Evolutionary conservation across 2,888 invertebrate genomes (phyloP), one percentile per base, ranked within the genome.

Genomic region (Agonum fuliginosum): DNA sequence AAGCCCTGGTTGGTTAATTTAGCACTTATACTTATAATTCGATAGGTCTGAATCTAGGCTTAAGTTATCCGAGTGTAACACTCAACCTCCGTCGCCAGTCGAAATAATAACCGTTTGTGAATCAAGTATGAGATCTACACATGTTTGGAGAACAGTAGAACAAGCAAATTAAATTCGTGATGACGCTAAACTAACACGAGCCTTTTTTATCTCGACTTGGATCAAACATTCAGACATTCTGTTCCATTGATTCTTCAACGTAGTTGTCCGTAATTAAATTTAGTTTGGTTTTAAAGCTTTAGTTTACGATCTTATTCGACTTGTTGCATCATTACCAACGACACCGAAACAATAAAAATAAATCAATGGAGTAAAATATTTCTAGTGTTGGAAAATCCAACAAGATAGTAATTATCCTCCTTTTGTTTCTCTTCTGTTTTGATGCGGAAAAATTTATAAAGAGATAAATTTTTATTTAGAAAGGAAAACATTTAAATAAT

Each of bases 101-200:
- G 34, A 75, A 75, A 65, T 48, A 67, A 75, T 75, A 67, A 67
- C 75, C 30, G 51, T 67, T 41, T 51, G 46, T 22, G 41, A 48
- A 75, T 75, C 75, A 27, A 48, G 46, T 75, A 48, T 67, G 62
- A 67, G 75, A 75, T 75, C 75, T 75, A 75, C 75, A 75, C 67
- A 75, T 75, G 75, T 75, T 75, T 75, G 37, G 37, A 75, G 67
- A 75, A 75, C 75, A 75, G 51, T 51, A 62, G 67, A 48, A 75
- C 75, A 75, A 67, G 67, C 75, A 75, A 75, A 67, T 75, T 65
- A 75, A 48, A 75, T 75, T 75, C 62, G 62, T 74, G 74, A 62
- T 65, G 74, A 74, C 74, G 37, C 41, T 37, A 19, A 37, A 41
- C 67, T 41, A 67, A 22, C 67, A 67, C 41, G 41, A 67, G 67